phyloP scores from a whole-genome alignment of 2,888 invertebrate genomes.

The Tenthredo livida region DNA sequence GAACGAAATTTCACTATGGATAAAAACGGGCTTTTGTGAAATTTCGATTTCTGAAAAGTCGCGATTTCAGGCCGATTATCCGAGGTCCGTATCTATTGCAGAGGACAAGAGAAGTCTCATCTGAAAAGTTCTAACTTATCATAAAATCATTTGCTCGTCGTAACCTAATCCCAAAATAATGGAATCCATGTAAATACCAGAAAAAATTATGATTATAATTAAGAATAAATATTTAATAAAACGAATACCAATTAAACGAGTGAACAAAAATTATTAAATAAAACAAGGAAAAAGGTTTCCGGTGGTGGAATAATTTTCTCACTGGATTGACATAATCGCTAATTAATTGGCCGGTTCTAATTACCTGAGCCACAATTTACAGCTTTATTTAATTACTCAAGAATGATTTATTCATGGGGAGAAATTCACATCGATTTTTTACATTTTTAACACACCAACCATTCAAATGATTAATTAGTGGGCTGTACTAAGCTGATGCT shows the following conservation, averaged over 20 bases:
- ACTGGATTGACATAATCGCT: background rate
- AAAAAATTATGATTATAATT: conserved; percentile 42
- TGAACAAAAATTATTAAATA: background rate
- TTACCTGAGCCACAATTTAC: conserved; percentile 5
- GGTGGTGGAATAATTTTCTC: background rate
- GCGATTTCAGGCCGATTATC: conserved; percentile 2
- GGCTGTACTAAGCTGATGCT: conserved; percentile 1
- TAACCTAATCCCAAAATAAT: conserved; percentile 46
- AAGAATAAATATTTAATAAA: conserved; percentile 53
- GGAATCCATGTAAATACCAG: conserved; percentile 47
- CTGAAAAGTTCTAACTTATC: conserved; percentile 16
- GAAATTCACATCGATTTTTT: background rate
- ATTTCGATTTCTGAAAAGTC: conserved; percentile 2
- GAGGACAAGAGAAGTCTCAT: background rate
- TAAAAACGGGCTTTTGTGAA: background rate
- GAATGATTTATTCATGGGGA: background rate
- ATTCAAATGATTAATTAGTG: conserved; percentile 33
- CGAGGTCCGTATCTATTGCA: conserved; percentile 28
- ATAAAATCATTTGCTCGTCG: conserved; percentile 46
- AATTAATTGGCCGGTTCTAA: background rate
- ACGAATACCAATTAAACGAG: conserved; percentile 11
- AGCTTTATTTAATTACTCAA: conserved; percentile 4
- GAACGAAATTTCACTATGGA: conserved; percentile 28
- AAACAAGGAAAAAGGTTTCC: too few relatives aligned
- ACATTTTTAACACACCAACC: background rate